Conservation (phyloP, 1,140 invertebrate species). For the Eriocheir sinensis region DNA sequence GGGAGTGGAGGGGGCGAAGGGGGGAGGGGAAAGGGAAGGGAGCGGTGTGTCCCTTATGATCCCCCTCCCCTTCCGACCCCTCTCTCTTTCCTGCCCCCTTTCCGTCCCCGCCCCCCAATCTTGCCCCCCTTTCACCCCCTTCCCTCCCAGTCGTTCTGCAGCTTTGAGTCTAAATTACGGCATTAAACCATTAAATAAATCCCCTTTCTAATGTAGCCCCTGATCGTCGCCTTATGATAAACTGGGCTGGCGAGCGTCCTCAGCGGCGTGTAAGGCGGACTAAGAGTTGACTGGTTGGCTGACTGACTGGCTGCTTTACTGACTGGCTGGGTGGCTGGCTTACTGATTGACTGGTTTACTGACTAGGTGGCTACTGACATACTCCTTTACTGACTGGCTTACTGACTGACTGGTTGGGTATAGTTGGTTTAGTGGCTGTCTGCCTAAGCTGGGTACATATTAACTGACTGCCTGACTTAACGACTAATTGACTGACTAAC, state of each 20-base stretch:
- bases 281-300: background rate
- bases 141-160: background rate
- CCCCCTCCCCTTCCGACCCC: background rate
- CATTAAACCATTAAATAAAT: constrained; percentile 64
- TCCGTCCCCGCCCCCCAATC: background rate
- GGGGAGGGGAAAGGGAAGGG: background rate
- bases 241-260: background rate
- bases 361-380: no score
- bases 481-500: background rate
- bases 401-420: no score
- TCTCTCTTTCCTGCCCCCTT: background rate
- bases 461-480: background rate
- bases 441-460: no score
- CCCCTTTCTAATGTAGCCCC: constrained; percentile 38
- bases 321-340: no score
- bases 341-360: no score
- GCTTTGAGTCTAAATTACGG: constrained; percentile 51
- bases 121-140: background rate
- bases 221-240: constrained; percentile 57
- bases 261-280: background rate
- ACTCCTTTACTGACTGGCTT: no score
- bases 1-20: background rate
- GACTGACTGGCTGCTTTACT: background rate
- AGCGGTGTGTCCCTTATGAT: background rate
- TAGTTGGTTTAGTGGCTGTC: no score